phyloP scores from a whole-genome alignment of 2,113 vertebrate species.

The Melanerpes formicivorus region DNA sequence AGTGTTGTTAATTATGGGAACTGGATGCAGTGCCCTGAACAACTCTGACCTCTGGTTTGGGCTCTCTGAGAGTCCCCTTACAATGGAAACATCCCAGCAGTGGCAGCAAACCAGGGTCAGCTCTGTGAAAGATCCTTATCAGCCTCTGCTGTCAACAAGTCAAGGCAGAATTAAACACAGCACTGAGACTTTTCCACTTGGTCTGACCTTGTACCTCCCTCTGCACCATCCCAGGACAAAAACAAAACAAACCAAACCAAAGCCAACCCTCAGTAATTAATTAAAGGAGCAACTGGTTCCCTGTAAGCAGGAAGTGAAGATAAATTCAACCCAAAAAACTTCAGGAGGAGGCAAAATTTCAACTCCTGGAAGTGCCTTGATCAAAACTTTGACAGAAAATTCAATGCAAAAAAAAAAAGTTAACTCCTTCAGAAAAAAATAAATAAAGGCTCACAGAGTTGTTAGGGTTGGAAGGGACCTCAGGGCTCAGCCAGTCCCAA shows the following conservation, averaged over 20 bases:
- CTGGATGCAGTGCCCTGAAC: background rate
- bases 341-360: background rate
- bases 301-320: background rate
- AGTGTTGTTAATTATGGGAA: slow-evolving; percentile 37
- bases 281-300: background rate
- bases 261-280: background rate
- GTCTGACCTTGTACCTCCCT: slow-evolving; percentile 20
- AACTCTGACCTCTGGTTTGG: background rate
- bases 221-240: background rate
- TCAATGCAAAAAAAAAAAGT: too few relatives aligned
- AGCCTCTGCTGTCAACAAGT: slow-evolving; percentile 20
- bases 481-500: too few relatives aligned
- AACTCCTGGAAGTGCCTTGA: background rate
- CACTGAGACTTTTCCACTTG: background rate
- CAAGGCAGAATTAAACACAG: background rate
- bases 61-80: background rate
- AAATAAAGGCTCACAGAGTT: too few relatives aligned
- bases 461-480: too few relatives aligned
- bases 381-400: background rate
- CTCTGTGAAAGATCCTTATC: background rate
- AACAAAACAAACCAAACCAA: background rate
- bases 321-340: background rate
- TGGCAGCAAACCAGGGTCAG: background rate
- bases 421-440: too few relatives aligned
- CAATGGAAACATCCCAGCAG: background rate